These are phyloP conservation scores for Euglossa dilemma DNA, from an alignment of 1,140 invertebrate genomes.

Conservation along the genomic window DNA sequence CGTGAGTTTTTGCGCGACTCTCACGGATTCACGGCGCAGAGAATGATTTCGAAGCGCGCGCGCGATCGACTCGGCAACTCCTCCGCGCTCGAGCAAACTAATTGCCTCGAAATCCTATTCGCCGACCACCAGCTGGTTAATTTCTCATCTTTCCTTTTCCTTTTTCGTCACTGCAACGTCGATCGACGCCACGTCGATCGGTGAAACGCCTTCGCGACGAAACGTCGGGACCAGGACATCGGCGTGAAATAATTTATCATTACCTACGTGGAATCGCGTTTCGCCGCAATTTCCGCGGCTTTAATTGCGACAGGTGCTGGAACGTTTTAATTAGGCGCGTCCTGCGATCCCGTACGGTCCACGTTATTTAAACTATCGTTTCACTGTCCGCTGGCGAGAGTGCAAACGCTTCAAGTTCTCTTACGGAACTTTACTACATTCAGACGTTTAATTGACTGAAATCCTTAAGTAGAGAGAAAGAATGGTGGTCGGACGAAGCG, in stretches of 20 bases:
- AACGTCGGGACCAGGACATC: too few relatives aligned
- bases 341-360: neutral
- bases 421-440: neutral
- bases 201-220: neutral
- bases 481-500: neutral
- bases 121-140: neutral
- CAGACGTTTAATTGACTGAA: neutral
- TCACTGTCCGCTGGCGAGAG: neutral
- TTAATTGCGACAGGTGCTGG: neutral
- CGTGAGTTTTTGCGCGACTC: constrained; percentile 20
- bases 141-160: neutral
- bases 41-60: constrained; percentile 4
- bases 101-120: constrained; percentile 15
- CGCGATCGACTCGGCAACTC: neutral
- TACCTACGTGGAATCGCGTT: constrained; percentile 2
- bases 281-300: neutral
- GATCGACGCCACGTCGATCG: neutral
- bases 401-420: neutral
- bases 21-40: neutral
- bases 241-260: constrained; percentile 2
- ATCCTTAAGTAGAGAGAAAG: too few relatives aligned
- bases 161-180: neutral
- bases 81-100: neutral
- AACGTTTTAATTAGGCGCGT: constrained; percentile 14
- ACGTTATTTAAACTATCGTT: constrained; percentile 14